Conservation (phyloP, 2,113 vertebrate species). For the Etheostoma cragini region DNA sequence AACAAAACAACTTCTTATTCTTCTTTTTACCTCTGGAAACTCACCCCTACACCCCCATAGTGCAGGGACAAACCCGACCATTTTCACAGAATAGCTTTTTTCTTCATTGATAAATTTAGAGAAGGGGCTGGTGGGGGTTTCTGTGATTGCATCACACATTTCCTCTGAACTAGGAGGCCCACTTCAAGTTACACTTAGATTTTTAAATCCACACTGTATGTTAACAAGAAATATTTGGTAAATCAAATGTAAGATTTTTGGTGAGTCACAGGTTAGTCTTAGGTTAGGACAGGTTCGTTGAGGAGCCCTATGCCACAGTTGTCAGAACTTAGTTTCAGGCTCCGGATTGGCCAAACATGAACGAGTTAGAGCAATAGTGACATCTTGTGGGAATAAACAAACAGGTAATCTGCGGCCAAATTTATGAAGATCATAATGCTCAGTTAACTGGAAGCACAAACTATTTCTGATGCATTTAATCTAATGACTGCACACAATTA, state of each 20-base stretch:
- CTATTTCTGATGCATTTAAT: not conserved
- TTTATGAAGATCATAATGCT: conserved; percentile 1
- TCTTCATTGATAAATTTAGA: conserved; percentile 66
- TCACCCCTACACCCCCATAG: not conserved
- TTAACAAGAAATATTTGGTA: not conserved
- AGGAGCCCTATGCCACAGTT: not conserved
- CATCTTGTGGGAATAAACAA: conserved; percentile 74
- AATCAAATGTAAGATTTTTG: not conserved
- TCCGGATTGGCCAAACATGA: not conserved
- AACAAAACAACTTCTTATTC: not conserved
- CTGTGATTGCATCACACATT: conserved; percentile 70
- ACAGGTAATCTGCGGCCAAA: not conserved
- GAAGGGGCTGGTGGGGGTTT: conserved; percentile 65
- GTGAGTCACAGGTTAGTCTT: not conserved
- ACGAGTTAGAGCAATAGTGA: conserved; percentile 71
- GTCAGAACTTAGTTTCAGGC: conserved; percentile 2
- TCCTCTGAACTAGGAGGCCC: conserved; percentile 42
- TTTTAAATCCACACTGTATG: not conserved
- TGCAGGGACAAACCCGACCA: conserved; percentile 1
- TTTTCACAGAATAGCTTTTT: conserved; percentile 49
- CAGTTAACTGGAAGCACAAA: not conserved
- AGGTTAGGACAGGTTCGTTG: not conserved
- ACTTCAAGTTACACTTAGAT: conserved; percentile 3
- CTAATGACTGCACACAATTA: not conserved
- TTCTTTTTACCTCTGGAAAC: not conserved